phyloP scores from a whole-genome alignment of 1,140 invertebrate genomes.

The Triops cancriformis region DNA sequence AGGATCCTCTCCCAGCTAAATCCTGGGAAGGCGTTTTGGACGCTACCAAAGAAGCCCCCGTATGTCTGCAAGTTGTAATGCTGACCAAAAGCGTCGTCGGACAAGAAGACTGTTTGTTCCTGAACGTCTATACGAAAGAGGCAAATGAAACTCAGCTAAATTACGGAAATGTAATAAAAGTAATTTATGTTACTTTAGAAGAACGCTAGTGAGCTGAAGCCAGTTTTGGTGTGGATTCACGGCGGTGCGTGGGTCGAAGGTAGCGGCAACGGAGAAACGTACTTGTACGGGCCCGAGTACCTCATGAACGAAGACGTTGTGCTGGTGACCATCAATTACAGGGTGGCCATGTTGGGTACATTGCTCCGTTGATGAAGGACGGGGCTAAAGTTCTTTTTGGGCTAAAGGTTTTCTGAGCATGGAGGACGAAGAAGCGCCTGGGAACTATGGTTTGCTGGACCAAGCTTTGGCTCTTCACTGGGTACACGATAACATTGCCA shows the following conservation, averaged over 20 bases:
- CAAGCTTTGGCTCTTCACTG: constrained; percentile 40
- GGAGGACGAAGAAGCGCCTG: constrained; percentile 37
- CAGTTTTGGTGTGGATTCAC: constrained; percentile 68
- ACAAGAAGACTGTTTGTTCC: constrained; percentile 31
- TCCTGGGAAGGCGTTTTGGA: neutral
- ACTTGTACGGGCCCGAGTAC: constrained; percentile 60
- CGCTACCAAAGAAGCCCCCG: constrained; percentile 19
- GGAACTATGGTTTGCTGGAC: constrained; percentile 46
- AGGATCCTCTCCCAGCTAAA: neutral
- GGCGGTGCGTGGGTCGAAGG: constrained; percentile 60
- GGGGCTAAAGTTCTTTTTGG: neutral
- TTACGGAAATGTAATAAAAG: neutral
- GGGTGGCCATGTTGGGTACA: constrained; percentile 15
- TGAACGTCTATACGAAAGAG: constrained; percentile 28
- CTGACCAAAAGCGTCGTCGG: neutral
- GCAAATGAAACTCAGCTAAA: neutral
- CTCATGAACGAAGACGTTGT: constrained; percentile 64
- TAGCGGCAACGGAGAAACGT: constrained; percentile 50
- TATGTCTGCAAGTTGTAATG: constrained; percentile 15
- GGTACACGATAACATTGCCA: constrained; percentile 36
- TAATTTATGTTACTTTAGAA: neutral
- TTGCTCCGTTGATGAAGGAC: neutral
- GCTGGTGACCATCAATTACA: constrained; percentile 67
- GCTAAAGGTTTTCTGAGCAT: constrained; percentile 40
- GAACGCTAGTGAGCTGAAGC: constrained; percentile 27